These are phyloP conservation scores for Dynastes tityus DNA, from an alignment of 2,888 invertebrate genomes.

Conservation along the genomic window DNA sequence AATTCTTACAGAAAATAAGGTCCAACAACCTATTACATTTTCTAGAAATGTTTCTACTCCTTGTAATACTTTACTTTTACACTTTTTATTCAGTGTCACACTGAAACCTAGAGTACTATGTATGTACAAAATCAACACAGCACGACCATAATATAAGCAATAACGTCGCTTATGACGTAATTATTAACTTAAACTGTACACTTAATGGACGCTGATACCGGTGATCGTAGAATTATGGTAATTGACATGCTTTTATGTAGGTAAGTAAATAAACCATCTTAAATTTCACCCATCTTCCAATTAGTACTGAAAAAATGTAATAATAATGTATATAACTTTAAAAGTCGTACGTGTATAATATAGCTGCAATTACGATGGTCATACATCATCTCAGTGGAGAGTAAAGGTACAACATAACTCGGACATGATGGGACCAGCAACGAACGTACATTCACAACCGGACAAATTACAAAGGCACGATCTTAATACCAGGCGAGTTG, in stretches of 20 bases:
- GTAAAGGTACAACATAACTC: slow-evolving; percentile 41
- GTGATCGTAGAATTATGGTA: slow-evolving; percentile 27
- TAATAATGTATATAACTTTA: slow-evolving; percentile 39
- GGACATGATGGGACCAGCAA: slow-evolving; percentile 57
- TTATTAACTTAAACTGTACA: slow-evolving; percentile 21
- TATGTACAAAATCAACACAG: too few relatives aligned
- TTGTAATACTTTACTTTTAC: too few relatives aligned
- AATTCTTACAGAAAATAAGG: too few relatives aligned
- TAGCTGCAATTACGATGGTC: slow-evolving; percentile 49
- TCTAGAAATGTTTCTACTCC: too few relatives aligned
- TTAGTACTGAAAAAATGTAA: slow-evolving; percentile 40
- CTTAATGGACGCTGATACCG: slow-evolving; percentile 18
- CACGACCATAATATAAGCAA: too few relatives aligned
- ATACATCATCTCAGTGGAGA: slow-evolving; percentile 49
- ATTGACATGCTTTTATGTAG: slow-evolving; percentile 30
- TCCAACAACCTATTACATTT: too few relatives aligned
- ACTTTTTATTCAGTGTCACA: too few relatives aligned
- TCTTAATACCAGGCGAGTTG: slow-evolving; percentile 53
- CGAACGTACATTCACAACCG: slow-evolving; percentile 57
- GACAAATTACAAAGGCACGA: slow-evolving; percentile 58
- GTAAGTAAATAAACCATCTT: slow-evolving; percentile 38
- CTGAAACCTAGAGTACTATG: too few relatives aligned
- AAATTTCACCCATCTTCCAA: slow-evolving; percentile 43
- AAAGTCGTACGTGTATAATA: slow-evolving; percentile 50
- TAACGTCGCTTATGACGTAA: not conserved